phyloP scores from a whole-genome alignment of 2,888 invertebrate species.

The Dendrolimus pini region DNA sequence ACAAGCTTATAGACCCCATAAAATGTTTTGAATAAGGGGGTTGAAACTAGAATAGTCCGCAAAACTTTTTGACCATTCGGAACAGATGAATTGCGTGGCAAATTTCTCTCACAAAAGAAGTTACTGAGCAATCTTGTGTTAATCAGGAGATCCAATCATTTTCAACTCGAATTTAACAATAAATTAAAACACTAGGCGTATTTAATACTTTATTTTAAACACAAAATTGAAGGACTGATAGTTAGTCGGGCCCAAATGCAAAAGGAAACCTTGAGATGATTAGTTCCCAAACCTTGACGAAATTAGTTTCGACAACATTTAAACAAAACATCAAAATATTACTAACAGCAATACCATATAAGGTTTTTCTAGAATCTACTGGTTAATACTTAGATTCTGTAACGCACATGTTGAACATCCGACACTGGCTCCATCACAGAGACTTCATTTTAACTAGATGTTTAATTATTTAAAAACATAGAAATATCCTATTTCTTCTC shows the following conservation, averaged over 20 bases:
- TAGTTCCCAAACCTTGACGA: slow-evolving; percentile 60
- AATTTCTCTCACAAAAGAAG: too few species aligned
- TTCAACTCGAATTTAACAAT: background rate
- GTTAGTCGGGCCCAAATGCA: slow-evolving; percentile 62
- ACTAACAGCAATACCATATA: slow-evolving; percentile 68
- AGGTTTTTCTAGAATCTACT: slow-evolving; percentile 61
- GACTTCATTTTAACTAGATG: slow-evolving; percentile 52
- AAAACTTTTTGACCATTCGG: too few species aligned
- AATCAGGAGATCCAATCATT: too few species aligned
- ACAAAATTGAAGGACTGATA: slow-evolving; percentile 72
- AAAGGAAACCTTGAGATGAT: slow-evolving; percentile 50
- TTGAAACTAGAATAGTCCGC: too few species aligned
- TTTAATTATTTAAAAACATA: slow-evolving; percentile 54
- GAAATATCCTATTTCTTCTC: slow-evolving; percentile 54
- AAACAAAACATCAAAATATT: slow-evolving; percentile 66
- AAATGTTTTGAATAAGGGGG: too few species aligned
- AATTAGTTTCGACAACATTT: slow-evolving; percentile 71
- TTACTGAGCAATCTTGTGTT: too few species aligned
- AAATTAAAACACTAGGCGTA: slow-evolving; percentile 11
- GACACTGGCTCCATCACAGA: slow-evolving; percentile 70
- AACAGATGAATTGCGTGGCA: too few species aligned
- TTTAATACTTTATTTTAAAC: slow-evolving; percentile 73
- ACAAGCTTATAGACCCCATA: too few species aligned
- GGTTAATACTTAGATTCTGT: slow-evolving; percentile 69
- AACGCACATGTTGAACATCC: slow-evolving; percentile 53